phyloP scores from a whole-genome alignment of 2,888 invertebrate genomes.

The Schizotus pectinicornis region DNA sequence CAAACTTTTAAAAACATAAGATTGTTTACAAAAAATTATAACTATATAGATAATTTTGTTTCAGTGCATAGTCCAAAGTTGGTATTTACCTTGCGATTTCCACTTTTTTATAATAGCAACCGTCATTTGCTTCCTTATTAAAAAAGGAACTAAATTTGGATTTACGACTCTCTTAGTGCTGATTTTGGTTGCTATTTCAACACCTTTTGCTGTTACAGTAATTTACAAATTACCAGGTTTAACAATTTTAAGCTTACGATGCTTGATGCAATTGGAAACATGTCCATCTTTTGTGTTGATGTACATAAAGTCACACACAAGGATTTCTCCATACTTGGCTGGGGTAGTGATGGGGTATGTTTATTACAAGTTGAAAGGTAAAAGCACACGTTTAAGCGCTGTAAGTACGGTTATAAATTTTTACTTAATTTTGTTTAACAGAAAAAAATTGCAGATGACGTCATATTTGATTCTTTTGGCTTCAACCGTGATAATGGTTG shows the following conservation, averaged over 20 bases:
- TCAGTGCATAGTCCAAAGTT: conserved; percentile 70
- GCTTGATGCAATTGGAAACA: conserved; percentile 60
- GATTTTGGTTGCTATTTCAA: conserved; percentile 56
- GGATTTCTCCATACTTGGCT: conserved; percentile 64
- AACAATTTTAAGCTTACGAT: conserved; percentile 63
- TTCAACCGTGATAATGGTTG: conserved; percentile 60
- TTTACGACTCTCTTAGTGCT: conserved; percentile 52
- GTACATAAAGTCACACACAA: conserved; percentile 66
- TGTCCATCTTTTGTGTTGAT: conserved; percentile 61
- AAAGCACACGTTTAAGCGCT: conserved; percentile 45
- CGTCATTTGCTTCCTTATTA: conserved; percentile 58
- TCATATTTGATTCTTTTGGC: conserved; percentile 55
- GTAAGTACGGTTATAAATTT: conserved; percentile 42
- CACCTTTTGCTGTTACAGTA: conserved; percentile 63
- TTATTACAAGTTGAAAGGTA: conserved; percentile 51
- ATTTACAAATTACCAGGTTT: conserved; percentile 60
- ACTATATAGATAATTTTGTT: conserved; percentile 44
- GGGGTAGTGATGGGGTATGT: conserved; percentile 64
- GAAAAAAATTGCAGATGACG: conserved; percentile 57
- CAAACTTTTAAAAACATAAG: too few species aligned
- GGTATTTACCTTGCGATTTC: conserved; percentile 75
- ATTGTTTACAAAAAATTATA: too few species aligned
- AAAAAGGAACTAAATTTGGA: conserved; percentile 55
- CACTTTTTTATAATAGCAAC: conserved; percentile 67
- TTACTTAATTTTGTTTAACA: not conserved